A percentile compares a stretch with the other conserved stretches of the same genome.
Conservation (phyloP, 2,888 invertebrate species). For the Eubasilissa splendida region DNA sequence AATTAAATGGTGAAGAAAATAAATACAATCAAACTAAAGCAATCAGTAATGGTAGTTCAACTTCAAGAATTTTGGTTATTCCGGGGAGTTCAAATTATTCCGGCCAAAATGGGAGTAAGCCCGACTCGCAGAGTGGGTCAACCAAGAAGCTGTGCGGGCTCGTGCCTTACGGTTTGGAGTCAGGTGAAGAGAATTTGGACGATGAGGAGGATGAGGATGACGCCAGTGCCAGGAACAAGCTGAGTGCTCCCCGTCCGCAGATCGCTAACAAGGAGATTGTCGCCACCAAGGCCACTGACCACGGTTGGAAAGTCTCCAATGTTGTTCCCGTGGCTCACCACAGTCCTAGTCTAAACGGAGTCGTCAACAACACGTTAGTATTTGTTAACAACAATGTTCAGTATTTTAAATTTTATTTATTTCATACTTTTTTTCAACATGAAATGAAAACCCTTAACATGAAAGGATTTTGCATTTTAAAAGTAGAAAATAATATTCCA, state of each 20-base stretch:
- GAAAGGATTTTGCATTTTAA: no score
- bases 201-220: conserved; percentile 50
- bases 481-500: no score
- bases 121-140: conserved; percentile 32
- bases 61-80: neutral
- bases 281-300: conserved; percentile 67
- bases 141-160: conserved; percentile 61
- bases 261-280: conserved; percentile 61
- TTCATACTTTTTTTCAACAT: no score
- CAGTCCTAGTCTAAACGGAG: conserved; percentile 71
- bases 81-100: conserved; percentile 8
- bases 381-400: neutral
- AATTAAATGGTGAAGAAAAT: conserved; percentile 60
- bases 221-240: conserved; percentile 60
- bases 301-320: conserved; percentile 69
- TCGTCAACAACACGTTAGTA: conserved; percentile 67
- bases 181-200: conserved; percentile 68
- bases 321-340: conserved; percentile 67
- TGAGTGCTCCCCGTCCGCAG: conserved; percentile 59
- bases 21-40: conserved; percentile 30
- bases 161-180: conserved; percentile 76
- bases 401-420: no score
- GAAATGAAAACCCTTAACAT: no score
- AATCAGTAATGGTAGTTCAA: neutral
- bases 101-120: conserved; percentile 6